Base-by-base conservation (phyloP, 2,888 invertebrate genomes). In the Nemurella pictetii region DNA sequence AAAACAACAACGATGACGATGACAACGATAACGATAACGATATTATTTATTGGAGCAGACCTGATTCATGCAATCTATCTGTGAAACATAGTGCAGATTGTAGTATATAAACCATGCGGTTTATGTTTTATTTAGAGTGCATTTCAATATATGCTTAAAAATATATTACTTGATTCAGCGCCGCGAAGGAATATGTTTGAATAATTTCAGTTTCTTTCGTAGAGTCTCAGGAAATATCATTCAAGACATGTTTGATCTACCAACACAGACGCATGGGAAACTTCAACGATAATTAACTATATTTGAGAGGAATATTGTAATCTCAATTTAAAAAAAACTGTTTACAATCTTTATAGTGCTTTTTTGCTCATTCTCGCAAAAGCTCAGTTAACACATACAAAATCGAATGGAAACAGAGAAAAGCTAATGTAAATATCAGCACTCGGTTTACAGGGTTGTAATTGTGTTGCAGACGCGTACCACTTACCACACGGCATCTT, bases 401-500 rank as follows among this genome's bases (percentile, higher is more conserved):
- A 3, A 32, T 55, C 55, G 55, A 55, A 55, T 20, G 20, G 9
- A 55, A 15, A 55, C 9, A 20, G 15, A 55, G 20, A 12, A 12
- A 3, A 55, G 20, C 55, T 55, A 55, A 12, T 15, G 20, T 20
- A 12, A 12, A 55, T 55, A 3, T 2, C 26, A 28, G 75, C 26
- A 75, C n/a, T n/a, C n/a, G n/a, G n/a, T n/a, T n/a, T n/a, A 75
- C 28, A 9, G 26, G 75, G 1, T 75, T 26, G 26, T 75, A 0
- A 25, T 26, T 25, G n/a, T 85, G 73, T 87, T 90, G 29, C 91
- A 95, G 95, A 94, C 87, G 93, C 95, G 89, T 96, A 96, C 91
- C 94, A 93, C 89, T 92, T 96, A 86, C 95, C 95, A 85, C 96
- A 96, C 91, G 97, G 97, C 72, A 95, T 97, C 73, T 97, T 96